These are phyloP conservation scores for Triops cancriformis DNA, from an alignment of 1,140 invertebrate genomes.

Conservation along the genomic window DNA sequence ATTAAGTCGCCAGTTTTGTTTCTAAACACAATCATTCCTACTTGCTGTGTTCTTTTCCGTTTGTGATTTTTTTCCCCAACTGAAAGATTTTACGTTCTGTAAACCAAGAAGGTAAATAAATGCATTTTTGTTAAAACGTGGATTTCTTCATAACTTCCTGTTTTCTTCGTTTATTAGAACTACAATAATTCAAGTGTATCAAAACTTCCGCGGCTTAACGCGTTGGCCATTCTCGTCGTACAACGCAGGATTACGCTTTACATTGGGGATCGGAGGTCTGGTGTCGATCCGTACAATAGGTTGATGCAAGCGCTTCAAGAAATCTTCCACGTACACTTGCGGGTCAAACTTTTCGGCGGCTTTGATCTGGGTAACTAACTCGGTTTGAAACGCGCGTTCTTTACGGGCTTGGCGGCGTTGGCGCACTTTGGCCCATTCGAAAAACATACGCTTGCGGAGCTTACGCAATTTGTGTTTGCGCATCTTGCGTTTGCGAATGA, in stretches of 20 bases:
- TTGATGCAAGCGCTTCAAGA: slow-evolving; percentile 30
- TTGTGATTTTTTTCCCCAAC: too few relatives aligned
- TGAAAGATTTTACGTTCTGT: too few relatives aligned
- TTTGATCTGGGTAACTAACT: slow-evolving; percentile 56
- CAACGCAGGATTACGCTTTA: neutral
- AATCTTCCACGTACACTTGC: slow-evolving; percentile 55
- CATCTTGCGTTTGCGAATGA: slow-evolving; percentile 73
- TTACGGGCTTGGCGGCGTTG: slow-evolving; percentile 57
- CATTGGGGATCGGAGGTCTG: neutral
- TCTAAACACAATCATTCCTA: too few relatives aligned
- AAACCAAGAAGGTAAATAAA: too few relatives aligned
- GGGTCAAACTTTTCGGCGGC: slow-evolving; percentile 65
- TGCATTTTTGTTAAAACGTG: too few relatives aligned
- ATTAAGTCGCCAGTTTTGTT: too few relatives aligned
- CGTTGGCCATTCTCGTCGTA: neutral
- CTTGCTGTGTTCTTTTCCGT: too few relatives aligned
- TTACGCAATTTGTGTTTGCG: slow-evolving; percentile 75
- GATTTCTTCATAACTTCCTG: neutral
- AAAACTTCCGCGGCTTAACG: neutral
- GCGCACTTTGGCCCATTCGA: slow-evolving; percentile 56
- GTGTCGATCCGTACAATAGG: neutral
- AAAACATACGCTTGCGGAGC: slow-evolving; percentile 64
- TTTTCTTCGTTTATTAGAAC: neutral
- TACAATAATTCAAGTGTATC: neutral
- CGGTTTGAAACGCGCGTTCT: slow-evolving; percentile 65